These are phyloP conservation scores for Drosophila cardini DNA, from an alignment of 1,140 invertebrate species.

Conservation along the genomic window DNA sequence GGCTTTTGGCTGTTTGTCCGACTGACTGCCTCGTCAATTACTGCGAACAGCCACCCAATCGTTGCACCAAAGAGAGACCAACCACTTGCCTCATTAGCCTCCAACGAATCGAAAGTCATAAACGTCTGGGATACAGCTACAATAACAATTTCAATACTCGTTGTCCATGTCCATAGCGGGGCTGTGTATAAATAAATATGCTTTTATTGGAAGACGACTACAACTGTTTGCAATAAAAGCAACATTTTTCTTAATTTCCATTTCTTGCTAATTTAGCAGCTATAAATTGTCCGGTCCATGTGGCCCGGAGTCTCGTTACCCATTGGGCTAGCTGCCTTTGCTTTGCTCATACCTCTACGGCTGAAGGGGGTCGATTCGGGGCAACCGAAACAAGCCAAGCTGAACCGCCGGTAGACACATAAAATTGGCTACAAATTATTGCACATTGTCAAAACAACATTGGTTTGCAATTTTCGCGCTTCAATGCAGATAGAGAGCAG, in stretches of 20 bases:
- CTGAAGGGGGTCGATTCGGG: neutral
- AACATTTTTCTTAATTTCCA: slow-evolving; percentile 83
- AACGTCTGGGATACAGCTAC: slow-evolving; percentile 57
- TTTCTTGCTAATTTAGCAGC: slow-evolving; percentile 82
- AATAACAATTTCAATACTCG: slow-evolving; percentile 47
- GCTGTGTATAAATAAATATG: slow-evolving; percentile 75
- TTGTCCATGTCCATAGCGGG: slow-evolving; percentile 26
- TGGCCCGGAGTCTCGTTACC: slow-evolving; percentile 53
- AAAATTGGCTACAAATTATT: slow-evolving; percentile 83
- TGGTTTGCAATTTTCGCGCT: slow-evolving; percentile 82
- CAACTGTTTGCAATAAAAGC: slow-evolving; percentile 83
- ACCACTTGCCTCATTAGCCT: slow-evolving; percentile 76
- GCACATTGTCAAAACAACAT: slow-evolving; percentile 82
- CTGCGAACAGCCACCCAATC: slow-evolving; percentile 55
- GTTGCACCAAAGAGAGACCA: slow-evolving; percentile 31
- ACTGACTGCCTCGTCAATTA: slow-evolving; percentile 57
- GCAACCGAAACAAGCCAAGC: slow-evolving; percentile 64
- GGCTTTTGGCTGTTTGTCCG: neutral
- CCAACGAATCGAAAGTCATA: slow-evolving; percentile 77
- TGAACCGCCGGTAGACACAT: slow-evolving; percentile 77
- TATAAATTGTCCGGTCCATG: slow-evolving; percentile 72
- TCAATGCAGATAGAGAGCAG: slow-evolving; percentile 73
- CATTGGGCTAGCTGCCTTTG: slow-evolving; percentile 18
- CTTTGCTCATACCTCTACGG: neutral
- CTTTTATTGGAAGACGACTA: slow-evolving; percentile 81